Conservation (phyloP, 2,797 vertebrate genomes). For the Smutsia temminckii region DNA sequence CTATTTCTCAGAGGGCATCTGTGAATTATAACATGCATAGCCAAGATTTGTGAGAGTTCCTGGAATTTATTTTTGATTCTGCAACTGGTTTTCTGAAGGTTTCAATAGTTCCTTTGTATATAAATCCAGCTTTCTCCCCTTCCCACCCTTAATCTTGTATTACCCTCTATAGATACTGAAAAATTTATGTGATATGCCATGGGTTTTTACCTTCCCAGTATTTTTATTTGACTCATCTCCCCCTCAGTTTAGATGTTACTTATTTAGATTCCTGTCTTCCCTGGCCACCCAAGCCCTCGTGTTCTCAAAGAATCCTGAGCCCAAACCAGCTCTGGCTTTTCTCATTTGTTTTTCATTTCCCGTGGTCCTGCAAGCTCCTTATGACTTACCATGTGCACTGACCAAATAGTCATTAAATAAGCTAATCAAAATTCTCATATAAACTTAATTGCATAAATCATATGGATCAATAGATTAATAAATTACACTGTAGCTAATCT, state of each 20-base stretch:
- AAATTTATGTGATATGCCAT: background rate
- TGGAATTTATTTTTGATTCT: constrained; percentile 27
- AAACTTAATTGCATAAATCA: background rate
- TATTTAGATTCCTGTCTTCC: background rate
- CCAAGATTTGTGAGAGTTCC: background rate
- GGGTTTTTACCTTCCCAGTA: background rate
- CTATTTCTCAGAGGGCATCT: background rate
- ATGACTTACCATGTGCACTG: background rate
- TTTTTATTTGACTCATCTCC: background rate
- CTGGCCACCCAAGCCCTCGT: accelerated
- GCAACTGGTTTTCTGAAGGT: background rate
- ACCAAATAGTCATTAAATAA: background rate
- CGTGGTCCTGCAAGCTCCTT: background rate
- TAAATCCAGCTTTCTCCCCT: background rate
- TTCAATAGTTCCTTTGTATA: background rate
- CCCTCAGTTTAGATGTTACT: background rate
- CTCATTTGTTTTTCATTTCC: background rate
- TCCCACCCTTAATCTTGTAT: background rate
- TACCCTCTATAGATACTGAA: background rate
- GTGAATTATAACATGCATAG: constrained; percentile 31
- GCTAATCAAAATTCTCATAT: background rate
- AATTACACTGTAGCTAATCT: background rate
- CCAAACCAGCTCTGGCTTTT: background rate
- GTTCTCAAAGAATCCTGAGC: background rate
- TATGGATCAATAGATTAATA: background rate